Conservation (phyloP, 2,888 invertebrate genomes). For the Athripsodes cinereus region DNA sequence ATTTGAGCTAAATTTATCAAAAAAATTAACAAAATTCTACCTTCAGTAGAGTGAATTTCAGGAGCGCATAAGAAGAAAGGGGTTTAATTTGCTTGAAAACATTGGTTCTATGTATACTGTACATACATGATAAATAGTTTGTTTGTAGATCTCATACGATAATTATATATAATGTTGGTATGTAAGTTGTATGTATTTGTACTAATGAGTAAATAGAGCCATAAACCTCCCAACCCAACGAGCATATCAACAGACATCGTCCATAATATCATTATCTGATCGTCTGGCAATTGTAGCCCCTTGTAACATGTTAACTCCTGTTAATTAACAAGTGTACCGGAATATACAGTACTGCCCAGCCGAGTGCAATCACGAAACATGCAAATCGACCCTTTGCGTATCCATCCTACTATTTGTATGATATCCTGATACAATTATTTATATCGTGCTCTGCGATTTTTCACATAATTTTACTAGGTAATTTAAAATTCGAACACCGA, state of each 20-base stretch:
- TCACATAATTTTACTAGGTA: too few relatives aligned
- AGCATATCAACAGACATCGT: background rate
- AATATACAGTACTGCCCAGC: background rate
- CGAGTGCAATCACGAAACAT: background rate
- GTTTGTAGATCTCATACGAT: background rate
- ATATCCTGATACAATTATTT: background rate
- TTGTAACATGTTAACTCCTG: background rate
- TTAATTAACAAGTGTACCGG: background rate
- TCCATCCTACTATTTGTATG: too few relatives aligned
- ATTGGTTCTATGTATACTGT: too few relatives aligned
- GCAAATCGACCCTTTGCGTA: background rate
- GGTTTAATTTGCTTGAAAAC: too few relatives aligned
- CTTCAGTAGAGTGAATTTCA: too few relatives aligned
- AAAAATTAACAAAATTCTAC: too few relatives aligned
- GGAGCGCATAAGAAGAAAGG: too few relatives aligned
- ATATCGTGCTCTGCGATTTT: too few relatives aligned
- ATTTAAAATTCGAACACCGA: too few relatives aligned
- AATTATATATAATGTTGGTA: background rate
- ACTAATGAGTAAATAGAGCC: conserved; percentile 6
- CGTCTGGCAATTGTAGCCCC: background rate
- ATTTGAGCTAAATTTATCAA: too few relatives aligned
- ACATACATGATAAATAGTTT: too few relatives aligned
- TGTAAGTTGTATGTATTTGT: background rate
- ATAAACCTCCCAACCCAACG: conserved; percentile 1
- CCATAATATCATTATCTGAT: background rate